Conservation (phyloP, 2,888 invertebrate species). For the Drosophila neutralis region DNA sequence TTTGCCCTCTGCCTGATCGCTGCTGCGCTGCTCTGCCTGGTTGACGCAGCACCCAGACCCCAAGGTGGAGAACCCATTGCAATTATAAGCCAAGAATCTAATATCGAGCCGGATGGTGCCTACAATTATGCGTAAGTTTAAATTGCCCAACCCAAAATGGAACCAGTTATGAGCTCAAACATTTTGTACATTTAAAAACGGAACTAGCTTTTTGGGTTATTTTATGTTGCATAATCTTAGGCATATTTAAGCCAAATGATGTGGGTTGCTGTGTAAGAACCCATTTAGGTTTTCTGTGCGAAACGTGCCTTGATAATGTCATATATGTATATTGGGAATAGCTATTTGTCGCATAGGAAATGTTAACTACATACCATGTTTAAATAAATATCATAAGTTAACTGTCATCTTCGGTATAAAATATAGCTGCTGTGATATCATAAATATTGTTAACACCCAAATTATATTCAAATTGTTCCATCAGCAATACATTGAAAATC, state of each 20-base stretch:
- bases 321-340: background rate
- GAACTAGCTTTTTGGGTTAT: slow-evolving; percentile 5
- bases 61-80: slow-evolving; percentile 87
- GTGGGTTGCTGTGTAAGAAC: background rate
- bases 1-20: slow-evolving; percentile 78
- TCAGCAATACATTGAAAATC: slow-evolving; percentile 35
- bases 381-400: background rate
- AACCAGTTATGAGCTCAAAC: slow-evolving; percentile 5
- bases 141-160: background rate
- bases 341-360: background rate
- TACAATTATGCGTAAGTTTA: slow-evolving; percentile 88
- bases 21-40: slow-evolving; percentile 82
- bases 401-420: slow-evolving; percentile 6
- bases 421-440: background rate
- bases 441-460: slow-evolving; percentile 3
- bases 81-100: slow-evolving; percentile 90
- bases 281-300: background rate
- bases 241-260: slow-evolving; percentile 6
- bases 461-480: slow-evolving; percentile 6
- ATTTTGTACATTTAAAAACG: background rate
- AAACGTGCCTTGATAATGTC: background rate
- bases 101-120: slow-evolving; percentile 90
- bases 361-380: background rate
- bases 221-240: slow-evolving; percentile 41
- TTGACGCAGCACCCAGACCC: slow-evolving; percentile 87